phyloP scores from a whole-genome alignment of 2,888 invertebrate genomes.

The Cephus nigrinus region DNA sequence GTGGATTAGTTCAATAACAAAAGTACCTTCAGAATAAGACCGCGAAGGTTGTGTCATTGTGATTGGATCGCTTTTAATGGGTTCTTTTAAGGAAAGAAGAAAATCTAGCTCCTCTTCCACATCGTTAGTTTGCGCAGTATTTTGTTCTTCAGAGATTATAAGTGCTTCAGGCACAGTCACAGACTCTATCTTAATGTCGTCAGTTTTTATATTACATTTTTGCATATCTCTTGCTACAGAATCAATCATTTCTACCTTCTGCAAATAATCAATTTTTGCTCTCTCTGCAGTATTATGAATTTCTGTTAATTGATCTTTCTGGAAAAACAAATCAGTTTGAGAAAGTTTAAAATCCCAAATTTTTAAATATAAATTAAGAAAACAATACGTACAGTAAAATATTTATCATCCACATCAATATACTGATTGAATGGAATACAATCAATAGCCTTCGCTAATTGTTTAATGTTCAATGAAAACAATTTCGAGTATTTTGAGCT shows the following conservation, averaged over 20 bases:
- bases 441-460: slow-evolving; percentile 62
- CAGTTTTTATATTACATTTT: background rate
- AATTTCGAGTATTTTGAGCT: slow-evolving; percentile 59
- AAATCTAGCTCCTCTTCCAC: slow-evolving; percentile 54
- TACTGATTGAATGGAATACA: slow-evolving; percentile 68
- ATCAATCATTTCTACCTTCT: slow-evolving; percentile 12
- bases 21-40: slow-evolving; percentile 14
- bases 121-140: slow-evolving; percentile 20
- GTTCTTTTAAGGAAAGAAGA: slow-evolving; percentile 51
- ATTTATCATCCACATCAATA: slow-evolving; percentile 58
- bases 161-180: background rate
- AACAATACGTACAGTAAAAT: slow-evolving; percentile 60
- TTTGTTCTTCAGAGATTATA: slow-evolving; percentile 13
- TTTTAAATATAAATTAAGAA: background rate
- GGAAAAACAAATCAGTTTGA: slow-evolving; percentile 13
- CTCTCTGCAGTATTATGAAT: slow-evolving; percentile 39
- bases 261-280: slow-evolving; percentile 28
- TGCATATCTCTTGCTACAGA: background rate
- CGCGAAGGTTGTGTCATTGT: slow-evolving; percentile 11
- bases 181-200: background rate
- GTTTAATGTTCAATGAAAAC: slow-evolving; percentile 65
- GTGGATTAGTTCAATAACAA: background rate
- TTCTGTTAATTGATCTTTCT: slow-evolving; percentile 50
- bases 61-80: slow-evolving; percentile 28
- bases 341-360: background rate